Conservation (phyloP, 1,140 invertebrate genomes). For the Neotoxoptera formosana region DNA sequence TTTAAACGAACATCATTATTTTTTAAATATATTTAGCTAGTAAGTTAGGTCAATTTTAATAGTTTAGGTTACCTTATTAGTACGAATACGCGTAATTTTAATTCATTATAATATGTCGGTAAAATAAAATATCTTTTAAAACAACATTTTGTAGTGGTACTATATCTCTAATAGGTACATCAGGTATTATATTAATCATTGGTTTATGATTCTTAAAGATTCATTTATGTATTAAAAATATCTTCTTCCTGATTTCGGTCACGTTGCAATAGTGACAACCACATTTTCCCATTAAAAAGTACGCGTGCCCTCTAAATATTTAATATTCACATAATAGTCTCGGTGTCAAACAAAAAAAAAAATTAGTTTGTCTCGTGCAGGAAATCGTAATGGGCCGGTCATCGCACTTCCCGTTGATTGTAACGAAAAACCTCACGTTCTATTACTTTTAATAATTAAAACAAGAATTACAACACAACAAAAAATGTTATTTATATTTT, state of each 20-base stretch:
- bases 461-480: constrained; percentile 9
- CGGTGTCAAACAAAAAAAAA: constrained; percentile 33
- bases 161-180: not conserved
- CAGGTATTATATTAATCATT: not conserved
- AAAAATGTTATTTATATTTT: not conserved
- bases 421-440: constrained; percentile 44
- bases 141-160: not conserved
- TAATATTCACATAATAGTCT: constrained; percentile 49
- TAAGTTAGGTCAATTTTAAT: too few relatives aligned
- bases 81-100: not conserved
- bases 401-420: constrained; percentile 53
- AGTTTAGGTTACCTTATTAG: not conserved
- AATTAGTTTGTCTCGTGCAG: constrained; percentile 50
- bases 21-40: not conserved
- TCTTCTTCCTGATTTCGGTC: constrained; percentile 41
- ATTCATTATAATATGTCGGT: not conserved
- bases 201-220: constrained; percentile 20
- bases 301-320: constrained; percentile 42
- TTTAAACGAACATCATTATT: not conserved
- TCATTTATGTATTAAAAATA: constrained; percentile 8
- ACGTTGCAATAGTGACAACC: constrained; percentile 35
- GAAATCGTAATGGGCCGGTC: constrained; percentile 52
- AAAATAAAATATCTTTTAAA: not conserved
- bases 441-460: constrained; percentile 38
- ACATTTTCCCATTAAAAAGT: constrained; percentile 48